Evolutionary conservation across 2,888 invertebrate genomes (phyloP).

Genomic region (Phasia obesa): DNA sequence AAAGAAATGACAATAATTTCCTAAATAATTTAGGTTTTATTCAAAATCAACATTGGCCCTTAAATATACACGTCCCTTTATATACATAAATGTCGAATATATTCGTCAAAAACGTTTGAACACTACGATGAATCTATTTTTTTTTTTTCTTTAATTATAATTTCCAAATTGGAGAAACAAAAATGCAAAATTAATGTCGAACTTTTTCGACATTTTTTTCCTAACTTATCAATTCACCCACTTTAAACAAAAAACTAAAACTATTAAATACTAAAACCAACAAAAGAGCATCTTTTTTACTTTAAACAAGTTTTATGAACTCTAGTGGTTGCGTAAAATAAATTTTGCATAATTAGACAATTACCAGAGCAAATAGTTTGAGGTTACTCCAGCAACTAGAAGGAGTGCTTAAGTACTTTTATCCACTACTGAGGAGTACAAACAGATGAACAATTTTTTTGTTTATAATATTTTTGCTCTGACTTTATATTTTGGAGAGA

Average conservation of each 20-base stretch:
- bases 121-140: too few species aligned
- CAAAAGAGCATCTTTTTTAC: slow-evolving; percentile 6
- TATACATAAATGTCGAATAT: too few species aligned
- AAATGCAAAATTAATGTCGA: too few species aligned
- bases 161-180: too few species aligned
- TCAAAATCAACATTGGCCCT: too few species aligned
- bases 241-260: slow-evolving; percentile 4
- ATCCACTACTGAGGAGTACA: slow-evolving; percentile 14
- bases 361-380: slow-evolving; percentile 75
- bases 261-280: neutral
- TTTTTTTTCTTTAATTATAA: too few species aligned
- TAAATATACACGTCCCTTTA: too few species aligned
- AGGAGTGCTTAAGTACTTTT: slow-evolving; percentile 26
- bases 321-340: slow-evolving; percentile 71
- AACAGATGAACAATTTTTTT: slow-evolving; percentile 31
- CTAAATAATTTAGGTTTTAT: too few species aligned
- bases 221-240: slow-evolving; percentile 40
- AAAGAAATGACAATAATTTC: too few species aligned
- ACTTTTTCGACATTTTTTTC: neutral
- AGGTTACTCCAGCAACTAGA: slow-evolving; percentile 54
- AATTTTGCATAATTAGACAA: slow-evolving; percentile 77
- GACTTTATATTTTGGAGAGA: slow-evolving; percentile 4
- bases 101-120: too few species aligned
- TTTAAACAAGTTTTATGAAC: slow-evolving; percentile 65
- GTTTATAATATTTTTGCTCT: neutral